These are phyloP conservation scores for Meda fulgida DNA, from an alignment of 2,797 vertebrate genomes.

Conservation along the genomic window DNA sequence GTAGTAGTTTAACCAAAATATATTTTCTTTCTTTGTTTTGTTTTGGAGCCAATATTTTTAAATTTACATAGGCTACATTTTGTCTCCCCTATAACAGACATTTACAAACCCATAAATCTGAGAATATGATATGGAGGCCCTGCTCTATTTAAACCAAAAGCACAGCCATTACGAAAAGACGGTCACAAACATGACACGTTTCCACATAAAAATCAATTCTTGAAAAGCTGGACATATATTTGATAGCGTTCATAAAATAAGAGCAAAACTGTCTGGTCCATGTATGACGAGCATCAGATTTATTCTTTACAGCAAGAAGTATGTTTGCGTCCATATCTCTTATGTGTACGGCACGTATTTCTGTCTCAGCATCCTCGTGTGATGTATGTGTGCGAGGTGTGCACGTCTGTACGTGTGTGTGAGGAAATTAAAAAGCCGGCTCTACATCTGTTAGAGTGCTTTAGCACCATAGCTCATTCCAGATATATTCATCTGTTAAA, in stretches of 20 bases:
- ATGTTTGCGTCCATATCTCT: slow-evolving; percentile 10
- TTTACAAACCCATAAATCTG: background rate
- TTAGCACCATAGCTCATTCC: slow-evolving; percentile 70
- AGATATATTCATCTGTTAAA: slow-evolving; percentile 76
- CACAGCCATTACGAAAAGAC: background rate
- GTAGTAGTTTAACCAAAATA: no score
- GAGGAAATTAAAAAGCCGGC: slow-evolving; percentile 69
- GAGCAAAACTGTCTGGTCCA: slow-evolving; percentile 28
- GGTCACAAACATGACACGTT: slow-evolving; percentile 13
- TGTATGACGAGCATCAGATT: slow-evolving; percentile 32
- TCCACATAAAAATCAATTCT: slow-evolving; percentile 10
- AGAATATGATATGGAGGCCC: no score
- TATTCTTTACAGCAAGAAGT: slow-evolving; percentile 40
- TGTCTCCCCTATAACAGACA: background rate
- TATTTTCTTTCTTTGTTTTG: no score
- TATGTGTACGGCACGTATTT: slow-evolving; percentile 13
- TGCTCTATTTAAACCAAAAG: background rate
- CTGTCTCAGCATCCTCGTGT: slow-evolving; percentile 26
- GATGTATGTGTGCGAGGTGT: slow-evolving; percentile 28
- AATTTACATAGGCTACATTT: background rate
- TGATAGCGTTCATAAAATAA: background rate
- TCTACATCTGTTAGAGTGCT: slow-evolving; percentile 70
- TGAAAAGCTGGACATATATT: slow-evolving; percentile 2
- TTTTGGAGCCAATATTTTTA: no score
- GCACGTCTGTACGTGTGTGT: slow-evolving; percentile 2